phyloP scores from a whole-genome alignment of 2,888 invertebrate species.

The Tillus elongatus region DNA sequence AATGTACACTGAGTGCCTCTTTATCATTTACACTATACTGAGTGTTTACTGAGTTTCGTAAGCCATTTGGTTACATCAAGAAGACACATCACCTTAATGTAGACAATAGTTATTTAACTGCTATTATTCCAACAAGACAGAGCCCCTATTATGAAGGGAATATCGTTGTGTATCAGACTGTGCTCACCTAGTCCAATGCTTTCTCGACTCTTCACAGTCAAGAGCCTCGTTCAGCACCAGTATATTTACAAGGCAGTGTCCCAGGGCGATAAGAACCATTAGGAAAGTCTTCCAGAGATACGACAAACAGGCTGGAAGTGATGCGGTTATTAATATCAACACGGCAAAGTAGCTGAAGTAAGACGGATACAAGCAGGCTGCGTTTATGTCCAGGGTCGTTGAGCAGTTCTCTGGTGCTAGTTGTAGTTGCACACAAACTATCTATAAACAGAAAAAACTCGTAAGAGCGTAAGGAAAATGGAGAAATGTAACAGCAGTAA shows the following conservation, averaged over 20 bases:
- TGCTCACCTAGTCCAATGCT: conserved; percentile 39
- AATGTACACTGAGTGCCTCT: too few species aligned
- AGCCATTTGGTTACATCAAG: too few species aligned
- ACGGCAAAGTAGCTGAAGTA: conserved; percentile 65
- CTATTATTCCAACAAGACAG: too few species aligned
- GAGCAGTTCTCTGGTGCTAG: conserved; percentile 32
- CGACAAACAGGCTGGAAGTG: conserved; percentile 62
- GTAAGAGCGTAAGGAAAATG: too few species aligned
- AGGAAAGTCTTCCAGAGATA: conserved; percentile 59
- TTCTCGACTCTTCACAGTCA: conserved; percentile 48
- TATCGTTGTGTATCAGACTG: too few species aligned
- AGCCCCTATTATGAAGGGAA: too few species aligned
- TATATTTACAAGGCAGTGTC: conserved; percentile 54
- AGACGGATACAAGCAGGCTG: conserved; percentile 57
- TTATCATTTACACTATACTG: too few species aligned
- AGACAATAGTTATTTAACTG: too few species aligned
- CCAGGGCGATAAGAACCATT: conserved; percentile 51
- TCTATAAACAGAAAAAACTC: conserved; percentile 23
- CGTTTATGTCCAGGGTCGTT: conserved; percentile 33
- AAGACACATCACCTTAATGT: too few species aligned
- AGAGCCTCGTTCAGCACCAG: conserved; percentile 47
- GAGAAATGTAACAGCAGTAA: too few species aligned
- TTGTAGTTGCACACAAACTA: conserved; percentile 31
- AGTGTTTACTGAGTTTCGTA: too few species aligned
- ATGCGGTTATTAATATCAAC: conserved; percentile 58